Percentiles rank a stretch among this genome's conserved stretches.
Conservation (phyloP, 2,797 vertebrate species). For the Vespertilio murinus region DNA sequence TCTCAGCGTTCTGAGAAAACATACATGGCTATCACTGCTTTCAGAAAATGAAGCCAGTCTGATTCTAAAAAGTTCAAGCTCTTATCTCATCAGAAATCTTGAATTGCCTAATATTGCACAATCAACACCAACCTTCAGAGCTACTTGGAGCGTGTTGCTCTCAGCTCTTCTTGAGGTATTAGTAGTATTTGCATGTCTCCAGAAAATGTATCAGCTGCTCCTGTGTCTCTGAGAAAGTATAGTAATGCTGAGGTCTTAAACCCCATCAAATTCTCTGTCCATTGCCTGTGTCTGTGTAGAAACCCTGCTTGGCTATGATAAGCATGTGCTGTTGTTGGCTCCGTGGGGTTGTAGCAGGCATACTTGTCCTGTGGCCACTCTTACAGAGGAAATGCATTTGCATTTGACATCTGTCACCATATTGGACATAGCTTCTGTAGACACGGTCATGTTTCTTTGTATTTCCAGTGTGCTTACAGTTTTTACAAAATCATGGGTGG, state of each 20-base stretch:
- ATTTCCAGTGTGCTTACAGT: not conserved
- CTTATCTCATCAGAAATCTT: not conserved
- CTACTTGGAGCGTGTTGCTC: not conserved
- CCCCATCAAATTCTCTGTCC: not conserved
- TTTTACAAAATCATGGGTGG: not conserved
- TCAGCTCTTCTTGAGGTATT: not conserved
- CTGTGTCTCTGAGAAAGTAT: not conserved
- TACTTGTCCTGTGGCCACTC: not conserved
- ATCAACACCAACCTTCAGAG: not conserved
- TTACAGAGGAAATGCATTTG: not conserved
- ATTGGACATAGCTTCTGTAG: not conserved
- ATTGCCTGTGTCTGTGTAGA: not conserved
- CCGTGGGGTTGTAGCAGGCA: too few species aligned
- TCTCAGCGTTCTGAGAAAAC: not conserved
- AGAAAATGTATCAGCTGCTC: not conserved
- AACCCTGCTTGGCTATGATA: not conserved
- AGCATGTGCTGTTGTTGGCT: not conserved
- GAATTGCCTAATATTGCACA: not conserved
- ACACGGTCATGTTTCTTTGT: not conserved
- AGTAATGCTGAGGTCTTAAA: not conserved
- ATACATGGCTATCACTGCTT: not conserved
- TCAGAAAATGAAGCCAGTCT: slow-evolving; percentile 37
- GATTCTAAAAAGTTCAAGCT: not conserved
- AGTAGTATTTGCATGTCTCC: not conserved
- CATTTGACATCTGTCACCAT: not conserved